Evolutionary conservation across 1,140 invertebrate genomes (phyloP).

Genomic region (Watersipora subatra): DNA sequence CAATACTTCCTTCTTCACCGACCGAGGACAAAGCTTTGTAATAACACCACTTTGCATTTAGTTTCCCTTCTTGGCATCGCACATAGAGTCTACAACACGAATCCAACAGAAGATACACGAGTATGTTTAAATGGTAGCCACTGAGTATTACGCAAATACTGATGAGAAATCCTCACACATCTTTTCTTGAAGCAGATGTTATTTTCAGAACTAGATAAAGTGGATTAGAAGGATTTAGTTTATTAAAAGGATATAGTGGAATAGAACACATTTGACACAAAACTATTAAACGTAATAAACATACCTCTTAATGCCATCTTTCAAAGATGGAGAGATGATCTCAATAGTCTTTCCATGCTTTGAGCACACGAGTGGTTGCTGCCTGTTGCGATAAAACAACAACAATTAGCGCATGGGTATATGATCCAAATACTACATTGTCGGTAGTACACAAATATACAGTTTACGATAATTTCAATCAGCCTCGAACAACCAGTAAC

Average conservation of each 20-base stretch:
- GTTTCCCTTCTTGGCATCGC: neutral
- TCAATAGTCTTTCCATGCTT: no score
- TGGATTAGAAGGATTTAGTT: neutral
- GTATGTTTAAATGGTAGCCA: neutral
- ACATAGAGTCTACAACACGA: neutral
- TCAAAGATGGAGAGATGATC: no score
- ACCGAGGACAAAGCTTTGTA: neutral
- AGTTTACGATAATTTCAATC: neutral
- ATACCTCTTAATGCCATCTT: neutral
- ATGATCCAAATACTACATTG: neutral
- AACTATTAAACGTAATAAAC: neutral
- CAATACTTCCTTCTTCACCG: neutral
- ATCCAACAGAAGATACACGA: neutral
- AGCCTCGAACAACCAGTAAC: neutral
- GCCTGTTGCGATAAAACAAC: neutral
- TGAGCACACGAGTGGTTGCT: no score
- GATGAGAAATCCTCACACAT: neutral
- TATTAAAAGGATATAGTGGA: conserved; percentile 7
- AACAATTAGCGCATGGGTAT: neutral
- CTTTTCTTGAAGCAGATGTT: neutral
- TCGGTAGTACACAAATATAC: neutral
- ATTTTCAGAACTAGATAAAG: neutral
- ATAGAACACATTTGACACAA: conserved; percentile 9
- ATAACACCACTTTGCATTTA: neutral
- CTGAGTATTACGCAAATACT: neutral